phyloP scores from a whole-genome alignment of 2,797 vertebrate species.

The Eulemur mongoz region DNA sequence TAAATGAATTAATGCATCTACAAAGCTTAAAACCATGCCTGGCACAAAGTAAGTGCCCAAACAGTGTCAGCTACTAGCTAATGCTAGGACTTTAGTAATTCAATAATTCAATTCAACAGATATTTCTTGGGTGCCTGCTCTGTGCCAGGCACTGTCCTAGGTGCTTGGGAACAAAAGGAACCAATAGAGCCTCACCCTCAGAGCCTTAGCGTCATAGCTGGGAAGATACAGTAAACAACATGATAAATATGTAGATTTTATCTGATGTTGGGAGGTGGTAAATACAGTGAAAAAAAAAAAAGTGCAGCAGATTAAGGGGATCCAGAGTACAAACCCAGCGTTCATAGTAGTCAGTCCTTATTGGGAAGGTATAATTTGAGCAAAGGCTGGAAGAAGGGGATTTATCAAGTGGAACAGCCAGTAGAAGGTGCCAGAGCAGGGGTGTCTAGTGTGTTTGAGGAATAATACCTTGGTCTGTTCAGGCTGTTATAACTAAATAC shows the following conservation, averaged over 20 bases:
- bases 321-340: too few relatives aligned
- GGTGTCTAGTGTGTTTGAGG: not conserved
- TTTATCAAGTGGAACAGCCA: not conserved
- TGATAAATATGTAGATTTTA: not conserved
- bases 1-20: not conserved
- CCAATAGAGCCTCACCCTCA: not conserved
- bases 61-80: not conserved
- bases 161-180: not conserved
- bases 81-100: not conserved
- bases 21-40: not conserved
- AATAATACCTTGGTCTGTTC: not conserved
- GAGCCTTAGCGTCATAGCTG: not conserved
- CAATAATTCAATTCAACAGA: not conserved
- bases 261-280: not conserved
- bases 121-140: not conserved
- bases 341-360: not conserved
- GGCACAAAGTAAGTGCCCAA: not conserved
- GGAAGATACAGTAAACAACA: not conserved
- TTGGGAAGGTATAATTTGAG: not conserved
- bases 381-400: not conserved
- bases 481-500: not conserved
- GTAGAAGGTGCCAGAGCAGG: not conserved
- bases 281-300: not conserved
- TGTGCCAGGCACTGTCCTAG: not conserved
- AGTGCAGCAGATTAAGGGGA: not conserved